A percentile compares a stretch with the other conserved stretches of the same genome.
Conservation (phyloP, 2,888 invertebrate genomes). For the Lobophora halterata region DNA sequence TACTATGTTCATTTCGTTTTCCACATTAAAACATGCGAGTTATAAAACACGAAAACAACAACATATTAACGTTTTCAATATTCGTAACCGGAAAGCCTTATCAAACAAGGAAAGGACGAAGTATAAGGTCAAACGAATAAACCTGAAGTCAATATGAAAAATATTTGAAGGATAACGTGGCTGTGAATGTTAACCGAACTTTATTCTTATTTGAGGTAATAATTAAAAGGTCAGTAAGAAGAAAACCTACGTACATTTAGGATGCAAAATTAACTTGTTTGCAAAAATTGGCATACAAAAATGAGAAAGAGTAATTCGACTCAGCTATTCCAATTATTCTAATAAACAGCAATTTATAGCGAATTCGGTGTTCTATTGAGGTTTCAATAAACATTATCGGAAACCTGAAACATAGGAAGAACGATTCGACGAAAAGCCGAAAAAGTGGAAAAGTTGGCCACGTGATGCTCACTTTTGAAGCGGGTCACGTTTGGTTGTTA, state of each 20-base stretch:
- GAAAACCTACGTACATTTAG: not conserved
- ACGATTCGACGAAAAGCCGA: not conserved
- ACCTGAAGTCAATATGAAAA: not conserved
- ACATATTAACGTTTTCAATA: too few relatives aligned
- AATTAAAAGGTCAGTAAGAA: too few relatives aligned
- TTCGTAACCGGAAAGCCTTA: conserved; percentile 3
- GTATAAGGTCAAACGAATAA: conserved; percentile 5
- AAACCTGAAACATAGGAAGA: not conserved
- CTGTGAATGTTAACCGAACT: too few relatives aligned
- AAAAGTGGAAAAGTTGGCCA: conserved; percentile 5
- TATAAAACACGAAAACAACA: too few relatives aligned
- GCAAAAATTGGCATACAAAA: too few relatives aligned
- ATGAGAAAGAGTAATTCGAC: too few relatives aligned
- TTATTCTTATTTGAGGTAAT: too few relatives aligned
- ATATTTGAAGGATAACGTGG: not conserved
- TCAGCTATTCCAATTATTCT: not conserved
- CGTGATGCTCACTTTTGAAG: conserved; percentile 19
- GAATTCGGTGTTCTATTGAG: not conserved
- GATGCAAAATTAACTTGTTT: not conserved
- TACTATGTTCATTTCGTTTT: too few relatives aligned
- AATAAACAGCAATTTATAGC: not conserved
- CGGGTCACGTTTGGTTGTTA: conserved; percentile 37
- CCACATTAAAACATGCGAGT: too few relatives aligned
- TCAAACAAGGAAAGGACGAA: conserved; percentile 3
- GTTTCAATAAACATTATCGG: not conserved